These are phyloP conservation scores for Xanthostigma xanthostigma DNA, from an alignment of 2,888 invertebrate species.

Conservation along the genomic window DNA sequence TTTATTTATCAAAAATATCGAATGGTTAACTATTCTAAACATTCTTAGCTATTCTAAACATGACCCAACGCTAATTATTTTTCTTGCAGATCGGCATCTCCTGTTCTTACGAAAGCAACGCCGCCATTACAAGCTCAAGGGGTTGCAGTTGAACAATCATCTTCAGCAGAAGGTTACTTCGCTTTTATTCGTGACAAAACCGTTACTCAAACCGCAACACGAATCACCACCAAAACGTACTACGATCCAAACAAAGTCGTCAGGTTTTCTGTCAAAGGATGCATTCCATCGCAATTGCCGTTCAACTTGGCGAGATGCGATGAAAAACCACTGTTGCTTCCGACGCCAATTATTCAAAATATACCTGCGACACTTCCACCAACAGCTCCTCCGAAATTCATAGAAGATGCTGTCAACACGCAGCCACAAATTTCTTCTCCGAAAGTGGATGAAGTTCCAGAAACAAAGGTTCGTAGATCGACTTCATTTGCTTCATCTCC, in stretches of 20 bases:
- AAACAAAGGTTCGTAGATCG: no score
- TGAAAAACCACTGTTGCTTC: not conserved
- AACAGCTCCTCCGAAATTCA: no score
- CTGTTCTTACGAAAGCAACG: not conserved
- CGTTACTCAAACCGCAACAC: constrained; percentile 21
- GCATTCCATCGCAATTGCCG: constrained; percentile 24
- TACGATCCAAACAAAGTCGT: constrained; percentile 24
- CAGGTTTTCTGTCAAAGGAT: constrained; percentile 28
- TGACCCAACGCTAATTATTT: no score
- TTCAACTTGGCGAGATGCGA: constrained; percentile 20
- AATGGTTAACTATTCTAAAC: no score
- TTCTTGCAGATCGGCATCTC: not conserved
- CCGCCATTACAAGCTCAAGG: not conserved
- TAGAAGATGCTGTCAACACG: no score
- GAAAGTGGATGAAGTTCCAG: no score
- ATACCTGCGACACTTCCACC: no score
- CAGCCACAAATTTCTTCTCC: no score
- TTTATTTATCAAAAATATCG: no score
- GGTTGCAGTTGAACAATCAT: not conserved
- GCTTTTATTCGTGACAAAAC: constrained; percentile 25
- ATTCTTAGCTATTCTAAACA: no score
- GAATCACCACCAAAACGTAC: constrained; percentile 19
- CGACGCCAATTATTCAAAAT: no score
- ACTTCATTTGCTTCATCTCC: no score
- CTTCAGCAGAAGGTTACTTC: constrained; percentile 25